Evolutionary conservation across 2,888 invertebrate species (phyloP).

Genomic region (Eupithecia subfuscata): DNA sequence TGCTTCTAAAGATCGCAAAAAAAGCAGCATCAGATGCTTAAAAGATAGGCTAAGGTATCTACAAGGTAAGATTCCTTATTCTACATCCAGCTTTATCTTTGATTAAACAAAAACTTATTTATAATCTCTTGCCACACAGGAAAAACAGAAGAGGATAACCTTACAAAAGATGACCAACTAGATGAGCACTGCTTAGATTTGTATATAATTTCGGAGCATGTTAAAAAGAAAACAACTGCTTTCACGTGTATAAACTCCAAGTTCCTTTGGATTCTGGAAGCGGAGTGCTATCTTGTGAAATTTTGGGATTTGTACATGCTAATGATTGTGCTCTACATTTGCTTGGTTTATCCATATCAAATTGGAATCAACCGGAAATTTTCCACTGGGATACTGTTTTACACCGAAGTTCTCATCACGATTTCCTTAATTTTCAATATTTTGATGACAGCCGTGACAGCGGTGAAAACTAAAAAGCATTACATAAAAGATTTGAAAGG

Average conservation of each 20-base stretch:
- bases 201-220: slow-evolving; percentile 75
- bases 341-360: slow-evolving; percentile 77
- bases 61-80: slow-evolving; percentile 60
- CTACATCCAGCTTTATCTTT: too few relatives aligned
- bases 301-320: slow-evolving; percentile 80
- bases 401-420: slow-evolving; percentile 68
- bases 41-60: slow-evolving; percentile 76
- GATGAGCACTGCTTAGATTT: slow-evolving; percentile 74
- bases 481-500: slow-evolving; percentile 65
- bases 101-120: neutral
- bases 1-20: slow-evolving; percentile 74
- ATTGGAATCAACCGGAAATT: slow-evolving; percentile 73
- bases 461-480: slow-evolving; percentile 76
- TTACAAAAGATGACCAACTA: slow-evolving; percentile 65
- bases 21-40: slow-evolving; percentile 78
- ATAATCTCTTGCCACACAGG: slow-evolving; percentile 50
- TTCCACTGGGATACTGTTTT: slow-evolving; percentile 68
- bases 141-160: slow-evolving; percentile 59
- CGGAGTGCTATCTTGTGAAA: slow-evolving; percentile 71
- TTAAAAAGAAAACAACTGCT: slow-evolving; percentile 66
- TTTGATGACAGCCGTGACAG: slow-evolving; percentile 71
- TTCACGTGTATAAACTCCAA: slow-evolving; percentile 70
- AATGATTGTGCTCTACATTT: slow-evolving; percentile 69
- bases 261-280: slow-evolving; percentile 80
- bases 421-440: slow-evolving; percentile 73